Evolutionary conservation across 2,113 vertebrate genomes (phyloP), one percentile per base, ranked within the genome.

Genomic region (Varanus salvator): DNA sequence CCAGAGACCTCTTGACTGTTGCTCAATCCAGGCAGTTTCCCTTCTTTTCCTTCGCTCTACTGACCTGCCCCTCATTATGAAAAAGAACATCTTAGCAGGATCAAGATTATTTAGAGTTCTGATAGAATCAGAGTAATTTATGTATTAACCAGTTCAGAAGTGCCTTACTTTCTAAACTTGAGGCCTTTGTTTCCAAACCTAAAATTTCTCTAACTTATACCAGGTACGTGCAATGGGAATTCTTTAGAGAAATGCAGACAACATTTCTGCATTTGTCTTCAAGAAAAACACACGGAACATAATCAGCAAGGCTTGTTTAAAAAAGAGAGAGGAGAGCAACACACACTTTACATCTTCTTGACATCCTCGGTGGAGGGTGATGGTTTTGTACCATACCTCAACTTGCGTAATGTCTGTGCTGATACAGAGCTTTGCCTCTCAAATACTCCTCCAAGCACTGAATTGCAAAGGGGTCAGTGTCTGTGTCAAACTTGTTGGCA

Each of bases 401-500:
- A 0, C 7, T 3, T 72, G 29, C 1, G n/a, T 89, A 97, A 72
- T 89, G 95, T 91, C 96, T 97, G 15, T 92, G 86, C 1, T 92
- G 83, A 91, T 96, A 93, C 83, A 98, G 88, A 81, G 97, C 95
- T 95, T 98, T 99, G 75, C 96, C 94, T 83, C 98, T 96, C 85
- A 99, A 96, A 94, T 98, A 93, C 82, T 97, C 97, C 89, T 99
- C 98, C 92, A 99, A 95, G 89, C 98, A 99, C 82, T 97, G 97
- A 76, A 99, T 84, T 25, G 97, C 97, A 90, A 98, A 95, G 50
- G 96, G 95, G 90, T 99, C 98, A 0, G 95, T 91, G 14, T 98
- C 97, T 0, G 84, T 84, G 77, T 99, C 98, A 92, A 99, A 99
- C 94, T 99, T 99, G 85, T 99, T 99, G 89, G 98, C 98, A 95